Base-by-base conservation (phyloP, 2,888 invertebrate species). In the Polymixis lichenea region DNA sequence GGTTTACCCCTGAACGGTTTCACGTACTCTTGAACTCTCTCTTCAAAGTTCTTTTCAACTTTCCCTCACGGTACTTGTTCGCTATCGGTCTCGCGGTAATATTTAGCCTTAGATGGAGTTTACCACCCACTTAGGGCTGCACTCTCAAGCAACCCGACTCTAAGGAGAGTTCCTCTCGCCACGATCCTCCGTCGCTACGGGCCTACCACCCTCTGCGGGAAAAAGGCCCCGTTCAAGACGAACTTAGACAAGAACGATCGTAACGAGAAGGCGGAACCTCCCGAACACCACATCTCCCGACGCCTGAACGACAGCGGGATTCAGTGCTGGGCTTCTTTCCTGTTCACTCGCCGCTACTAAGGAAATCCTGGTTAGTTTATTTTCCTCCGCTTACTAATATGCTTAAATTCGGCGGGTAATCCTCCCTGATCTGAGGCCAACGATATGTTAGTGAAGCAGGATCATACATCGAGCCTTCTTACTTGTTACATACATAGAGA, bases 361-460 rank as follows among this genome's bases (percentile, higher is more conserved):
- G 92, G 91, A 90, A 92, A 92, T 92, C 92, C 91, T 91, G 43
- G 92, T 92, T 92, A 92, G 92, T 97, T 97, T 97, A 97, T 97
- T 97, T 97, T 97, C 97, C 97, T 97, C 97, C 97, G 97, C 97
- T 97, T 97, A 97, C 92, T 97, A 94, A 97, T 97, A 97, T 97
- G 97, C 97, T 97, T 97, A 97, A 97, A 94, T 97, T 94, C 92
- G 90, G 95, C 94, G 95, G 78, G 95, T 95, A 88, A 89, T 94
- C 95, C 92, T 91, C 89, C 93, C 70, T 70, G 70, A 72, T 72
- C 72, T 62, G 94, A 95, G 94, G 95, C 94, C 94, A 92, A 89
- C 38, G 13, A 46, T 46, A 46, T 46, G 4, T 8, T 38, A 15
- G 25, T 28, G 87, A 88, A 87, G 88, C 86, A 88, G 84, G 86